Conservation (phyloP, 2,888 invertebrate species). For the Oscheius sp. region DNA sequence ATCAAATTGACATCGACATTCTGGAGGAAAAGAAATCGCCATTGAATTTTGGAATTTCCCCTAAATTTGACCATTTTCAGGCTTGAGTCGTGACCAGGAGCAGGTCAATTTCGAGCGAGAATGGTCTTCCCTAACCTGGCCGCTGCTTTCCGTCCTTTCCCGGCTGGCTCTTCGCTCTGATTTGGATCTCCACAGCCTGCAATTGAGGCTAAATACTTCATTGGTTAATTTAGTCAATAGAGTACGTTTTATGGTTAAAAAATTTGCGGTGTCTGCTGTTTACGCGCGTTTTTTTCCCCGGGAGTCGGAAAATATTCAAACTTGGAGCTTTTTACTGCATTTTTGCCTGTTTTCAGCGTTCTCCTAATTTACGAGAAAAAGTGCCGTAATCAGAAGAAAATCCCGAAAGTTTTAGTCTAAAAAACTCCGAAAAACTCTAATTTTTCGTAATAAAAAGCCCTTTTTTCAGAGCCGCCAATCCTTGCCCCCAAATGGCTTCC, state of each 20-base stretch:
- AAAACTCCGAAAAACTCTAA: neutral
- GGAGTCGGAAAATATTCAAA: too few relatives aligned
- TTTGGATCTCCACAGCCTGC: conserved; percentile 14
- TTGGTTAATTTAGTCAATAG: conserved; percentile 38
- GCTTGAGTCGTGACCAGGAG: conserved; percentile 25
- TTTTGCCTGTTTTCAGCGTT: too few relatives aligned
- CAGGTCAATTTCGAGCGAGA: conserved; percentile 48
- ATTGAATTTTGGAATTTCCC: too few relatives aligned
- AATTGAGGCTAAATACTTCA: conserved; percentile 33
- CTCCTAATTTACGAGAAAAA: too few relatives aligned
- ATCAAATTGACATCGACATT: too few relatives aligned
- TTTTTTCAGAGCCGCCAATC: conserved; percentile 29
- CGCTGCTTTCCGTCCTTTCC: conserved; percentile 39
- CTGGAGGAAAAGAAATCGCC: too few relatives aligned
- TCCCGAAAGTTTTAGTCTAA: neutral
- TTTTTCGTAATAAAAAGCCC: too few relatives aligned
- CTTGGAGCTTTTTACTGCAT: too few relatives aligned
- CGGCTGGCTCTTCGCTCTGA: conserved; percentile 23
- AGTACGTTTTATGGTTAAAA: conserved; percentile 21
- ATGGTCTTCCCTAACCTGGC: conserved; percentile 52
- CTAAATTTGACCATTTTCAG: neutral
- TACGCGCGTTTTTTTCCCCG: too few relatives aligned
- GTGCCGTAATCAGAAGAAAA: too few relatives aligned
- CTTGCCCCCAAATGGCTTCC: conserved; percentile 15
- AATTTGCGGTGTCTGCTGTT: too few relatives aligned